Evolutionary conservation across 2,888 invertebrate genomes (phyloP).

Genomic region (Biston betularia): DNA sequence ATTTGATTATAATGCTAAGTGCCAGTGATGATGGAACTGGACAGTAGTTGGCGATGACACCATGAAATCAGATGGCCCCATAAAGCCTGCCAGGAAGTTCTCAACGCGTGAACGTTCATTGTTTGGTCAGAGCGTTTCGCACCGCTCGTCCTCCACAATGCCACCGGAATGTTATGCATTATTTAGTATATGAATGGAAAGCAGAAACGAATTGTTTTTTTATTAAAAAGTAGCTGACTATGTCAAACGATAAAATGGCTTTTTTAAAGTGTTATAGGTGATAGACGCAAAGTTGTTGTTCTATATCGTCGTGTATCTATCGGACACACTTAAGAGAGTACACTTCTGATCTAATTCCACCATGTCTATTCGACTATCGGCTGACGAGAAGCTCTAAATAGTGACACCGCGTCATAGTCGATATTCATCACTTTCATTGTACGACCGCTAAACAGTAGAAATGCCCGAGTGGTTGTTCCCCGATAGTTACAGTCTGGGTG

Average conservation of each 20-base stretch:
- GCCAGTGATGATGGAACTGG: constrained; percentile 24
- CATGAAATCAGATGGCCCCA: constrained; percentile 70
- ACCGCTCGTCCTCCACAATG: constrained; percentile 68
- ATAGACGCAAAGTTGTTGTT: not conserved
- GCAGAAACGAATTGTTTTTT: constrained; percentile 40
- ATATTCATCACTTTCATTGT: too few relatives aligned
- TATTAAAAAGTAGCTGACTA: constrained; percentile 28
- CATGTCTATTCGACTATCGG: too few relatives aligned
- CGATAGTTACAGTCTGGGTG: too few relatives aligned
- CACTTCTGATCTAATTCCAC: too few relatives aligned
- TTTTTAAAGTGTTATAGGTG: not conserved
- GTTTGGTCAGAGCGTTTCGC: constrained; percentile 69
- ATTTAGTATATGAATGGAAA: constrained; percentile 45
- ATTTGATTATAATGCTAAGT: constrained; percentile 30
- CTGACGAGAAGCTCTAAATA: too few relatives aligned
- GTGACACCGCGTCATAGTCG: too few relatives aligned
- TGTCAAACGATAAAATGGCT: constrained; percentile 1
- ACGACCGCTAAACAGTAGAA: too few relatives aligned
- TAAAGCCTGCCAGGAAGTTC: constrained; percentile 72
- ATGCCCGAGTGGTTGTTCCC: too few relatives aligned
- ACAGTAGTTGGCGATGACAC: constrained; percentile 51
- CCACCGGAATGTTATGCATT: constrained; percentile 44
- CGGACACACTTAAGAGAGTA: too few relatives aligned
- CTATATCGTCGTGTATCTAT: too few relatives aligned
- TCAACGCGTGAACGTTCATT: constrained; percentile 71